Conservation (phyloP, 2,888 invertebrate genomes). For the Rhogogaster chlorosoma region DNA sequence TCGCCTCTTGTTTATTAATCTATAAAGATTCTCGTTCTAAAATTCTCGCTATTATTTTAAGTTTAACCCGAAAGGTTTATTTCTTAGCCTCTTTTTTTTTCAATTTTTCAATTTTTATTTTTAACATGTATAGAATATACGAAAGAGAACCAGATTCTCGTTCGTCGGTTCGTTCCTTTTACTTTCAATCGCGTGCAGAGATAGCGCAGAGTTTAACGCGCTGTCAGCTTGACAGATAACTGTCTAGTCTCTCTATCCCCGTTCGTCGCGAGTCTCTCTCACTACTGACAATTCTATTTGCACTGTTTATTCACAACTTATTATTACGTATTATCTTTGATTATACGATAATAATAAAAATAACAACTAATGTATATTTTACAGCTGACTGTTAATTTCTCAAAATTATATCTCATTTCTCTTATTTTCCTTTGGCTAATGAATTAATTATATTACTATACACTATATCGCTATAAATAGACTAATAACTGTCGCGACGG, state of each 20-base stretch:
- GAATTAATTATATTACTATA: neutral
- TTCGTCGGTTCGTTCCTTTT: neutral
- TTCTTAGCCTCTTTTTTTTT: neutral
- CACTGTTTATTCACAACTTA: neutral
- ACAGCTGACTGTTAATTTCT: neutral
- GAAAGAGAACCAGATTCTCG: neutral
- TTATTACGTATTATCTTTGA: neutral
- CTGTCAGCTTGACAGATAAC: constrained; percentile 44
- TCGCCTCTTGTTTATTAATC: neutral
- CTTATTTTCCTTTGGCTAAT: neutral
- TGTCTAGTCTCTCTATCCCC: constrained; percentile 4
- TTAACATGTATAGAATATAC: neutral
- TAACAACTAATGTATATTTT: neutral
- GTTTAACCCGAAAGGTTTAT: neutral
- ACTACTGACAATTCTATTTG: neutral
- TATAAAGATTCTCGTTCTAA: neutral
- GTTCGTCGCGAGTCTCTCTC: neutral
- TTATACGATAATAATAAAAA: neutral
- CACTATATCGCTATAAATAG: neutral
- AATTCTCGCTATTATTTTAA: neutral
- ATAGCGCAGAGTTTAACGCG: constrained; percentile 30
- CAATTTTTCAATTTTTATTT: too few relatives aligned
- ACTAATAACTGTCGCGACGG: neutral
- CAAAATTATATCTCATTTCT: neutral
- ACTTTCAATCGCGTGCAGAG: constrained; percentile 27